Conservation (phyloP, 2,888 invertebrate genomes). For the Nemotelus pantherinus region DNA sequence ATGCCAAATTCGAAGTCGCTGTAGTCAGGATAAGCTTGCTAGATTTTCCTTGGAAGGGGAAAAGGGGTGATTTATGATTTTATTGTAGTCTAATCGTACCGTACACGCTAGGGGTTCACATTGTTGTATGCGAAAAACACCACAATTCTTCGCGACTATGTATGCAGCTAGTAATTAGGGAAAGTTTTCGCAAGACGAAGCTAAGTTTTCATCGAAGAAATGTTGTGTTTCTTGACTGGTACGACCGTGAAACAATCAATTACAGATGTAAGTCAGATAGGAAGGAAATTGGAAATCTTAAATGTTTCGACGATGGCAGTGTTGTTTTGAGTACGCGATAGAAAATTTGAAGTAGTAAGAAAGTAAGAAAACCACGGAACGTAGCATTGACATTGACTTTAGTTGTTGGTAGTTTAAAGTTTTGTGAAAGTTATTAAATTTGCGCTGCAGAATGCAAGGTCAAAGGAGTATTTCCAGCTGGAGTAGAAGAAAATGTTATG, state of each 20-base stretch:
- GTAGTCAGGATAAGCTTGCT: not conserved
- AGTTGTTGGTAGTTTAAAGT: too few species aligned
- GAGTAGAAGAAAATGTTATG: too few species aligned
- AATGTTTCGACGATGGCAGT: too few species aligned
- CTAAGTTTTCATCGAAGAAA: not conserved
- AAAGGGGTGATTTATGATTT: not conserved
- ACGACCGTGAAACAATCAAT: slow-evolving; percentile 10
- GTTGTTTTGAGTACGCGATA: too few species aligned
- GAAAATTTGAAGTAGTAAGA: too few species aligned
- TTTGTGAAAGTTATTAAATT: too few species aligned
- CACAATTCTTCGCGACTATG: not conserved
- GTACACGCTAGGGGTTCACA: not conserved
- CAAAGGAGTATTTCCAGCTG: too few species aligned
- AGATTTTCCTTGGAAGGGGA: not conserved
- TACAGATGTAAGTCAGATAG: not conserved
- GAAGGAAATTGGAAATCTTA: too few species aligned
- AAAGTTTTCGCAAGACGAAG: not conserved
- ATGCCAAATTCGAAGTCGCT: not conserved
- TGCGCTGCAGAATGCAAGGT: too few species aligned
- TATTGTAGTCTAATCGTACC: not conserved
- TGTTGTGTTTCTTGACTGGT: not conserved
- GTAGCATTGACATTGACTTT: too few species aligned
- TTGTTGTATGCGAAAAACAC: not conserved
- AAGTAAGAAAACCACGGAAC: too few species aligned
- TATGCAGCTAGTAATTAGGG: not conserved